phyloP scores from a whole-genome alignment of 1,140 invertebrate species.

The Aricia agestis region DNA sequence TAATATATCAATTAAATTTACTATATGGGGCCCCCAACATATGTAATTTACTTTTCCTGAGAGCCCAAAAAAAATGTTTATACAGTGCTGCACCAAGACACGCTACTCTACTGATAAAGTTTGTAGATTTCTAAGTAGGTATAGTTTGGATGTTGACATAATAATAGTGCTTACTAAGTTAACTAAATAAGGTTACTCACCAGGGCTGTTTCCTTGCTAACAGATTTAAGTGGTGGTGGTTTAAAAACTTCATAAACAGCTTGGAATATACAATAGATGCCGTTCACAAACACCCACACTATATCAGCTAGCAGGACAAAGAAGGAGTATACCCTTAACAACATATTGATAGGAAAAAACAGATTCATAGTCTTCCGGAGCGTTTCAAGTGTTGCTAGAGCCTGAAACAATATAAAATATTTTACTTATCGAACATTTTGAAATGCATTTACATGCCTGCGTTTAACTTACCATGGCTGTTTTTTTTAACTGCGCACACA shows the following conservation, averaged over 20 bases:
- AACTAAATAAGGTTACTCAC: slow-evolving; percentile 61
- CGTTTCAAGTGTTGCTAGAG: slow-evolving; percentile 32
- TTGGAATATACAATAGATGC: slow-evolving; percentile 74
- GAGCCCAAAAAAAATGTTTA: too few relatives aligned
- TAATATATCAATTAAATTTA: too few relatives aligned
- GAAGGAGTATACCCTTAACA: slow-evolving; percentile 76
- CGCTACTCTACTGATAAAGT: too few relatives aligned
- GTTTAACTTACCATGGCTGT: background rate
- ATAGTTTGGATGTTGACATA: too few relatives aligned
- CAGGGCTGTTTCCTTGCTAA: slow-evolving; percentile 79
- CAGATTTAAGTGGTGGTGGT: slow-evolving; percentile 77
- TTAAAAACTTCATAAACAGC: slow-evolving; percentile 74
- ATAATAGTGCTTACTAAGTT: too few relatives aligned
- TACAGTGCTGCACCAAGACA: too few relatives aligned
- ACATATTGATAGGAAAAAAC: slow-evolving; percentile 74
- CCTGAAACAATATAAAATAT: slow-evolving; percentile 41
- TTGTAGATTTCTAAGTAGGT: too few relatives aligned
- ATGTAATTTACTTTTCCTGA: too few relatives aligned
- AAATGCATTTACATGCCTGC: background rate
- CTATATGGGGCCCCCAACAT: too few relatives aligned
- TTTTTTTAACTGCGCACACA: background rate
- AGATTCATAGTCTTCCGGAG: slow-evolving; percentile 44
- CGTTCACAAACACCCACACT: slow-evolving; percentile 72
- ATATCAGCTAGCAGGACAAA: slow-evolving; percentile 76
- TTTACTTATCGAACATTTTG: background rate